A percentile compares a stretch with the other conserved stretches of the same genome.
Conservation (phyloP, 2,113 vertebrate genomes). For the Nibea coibor region DNA sequence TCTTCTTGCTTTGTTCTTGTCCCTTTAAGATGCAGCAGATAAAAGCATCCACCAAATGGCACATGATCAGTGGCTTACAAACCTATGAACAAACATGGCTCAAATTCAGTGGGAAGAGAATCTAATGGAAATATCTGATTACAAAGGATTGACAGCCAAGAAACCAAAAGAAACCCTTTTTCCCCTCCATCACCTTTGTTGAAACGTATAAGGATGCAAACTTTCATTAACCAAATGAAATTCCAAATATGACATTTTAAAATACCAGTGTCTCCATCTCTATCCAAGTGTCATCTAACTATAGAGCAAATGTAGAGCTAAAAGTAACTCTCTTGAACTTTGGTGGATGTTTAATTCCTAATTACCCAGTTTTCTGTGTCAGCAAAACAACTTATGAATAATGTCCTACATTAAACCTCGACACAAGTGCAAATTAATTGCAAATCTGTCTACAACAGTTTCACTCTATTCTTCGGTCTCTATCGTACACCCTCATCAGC, state of each 20-base stretch:
- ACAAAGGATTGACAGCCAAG: not conserved
- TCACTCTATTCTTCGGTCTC: not conserved
- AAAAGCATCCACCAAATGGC: constrained; percentile 33
- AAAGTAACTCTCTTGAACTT: not conserved
- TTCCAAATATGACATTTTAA: not conserved
- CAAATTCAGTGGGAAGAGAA: not conserved
- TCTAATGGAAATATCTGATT: constrained; percentile 2
- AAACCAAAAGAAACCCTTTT: not conserved
- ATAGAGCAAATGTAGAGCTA: not conserved
- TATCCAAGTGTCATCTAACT: not conserved
- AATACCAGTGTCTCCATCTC: not conserved
- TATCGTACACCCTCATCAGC: not conserved
- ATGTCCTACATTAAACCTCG: not conserved
- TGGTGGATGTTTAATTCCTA: not conserved
- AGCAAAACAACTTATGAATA: not conserved
- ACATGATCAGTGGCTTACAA: not conserved
- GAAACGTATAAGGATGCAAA: not conserved
- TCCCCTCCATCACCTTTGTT: not conserved
- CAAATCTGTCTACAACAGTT: not conserved
- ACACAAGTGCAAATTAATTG: not conserved
- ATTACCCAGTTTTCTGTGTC: not conserved
- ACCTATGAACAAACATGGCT: not conserved
- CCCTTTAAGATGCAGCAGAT: not conserved
- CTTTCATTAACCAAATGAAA: not conserved
- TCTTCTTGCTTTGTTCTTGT: not conserved